Evolutionary conservation across 2,888 invertebrate species (phyloP).

Genomic region (Xanthia togata): DNA sequence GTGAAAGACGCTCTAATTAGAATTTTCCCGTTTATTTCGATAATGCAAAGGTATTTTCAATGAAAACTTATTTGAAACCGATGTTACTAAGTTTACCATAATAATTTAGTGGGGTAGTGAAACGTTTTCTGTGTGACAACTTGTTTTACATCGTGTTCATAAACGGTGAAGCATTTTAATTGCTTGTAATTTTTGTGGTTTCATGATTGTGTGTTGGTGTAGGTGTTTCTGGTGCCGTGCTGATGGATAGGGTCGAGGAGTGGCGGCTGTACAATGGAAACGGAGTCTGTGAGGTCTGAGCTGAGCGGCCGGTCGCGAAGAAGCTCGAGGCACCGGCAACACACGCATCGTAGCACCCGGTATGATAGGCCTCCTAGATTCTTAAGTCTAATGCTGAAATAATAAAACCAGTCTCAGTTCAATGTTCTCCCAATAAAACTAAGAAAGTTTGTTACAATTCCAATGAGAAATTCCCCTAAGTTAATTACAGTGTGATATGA

Average conservation of each 20-base stretch:
- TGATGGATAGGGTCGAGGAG: conserved; percentile 80
- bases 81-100: conserved; percentile 36
- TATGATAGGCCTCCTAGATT: conserved; percentile 71
- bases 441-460: neutral
- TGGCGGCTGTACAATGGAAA: conserved; percentile 93
- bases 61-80: conserved; percentile 51
- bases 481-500: conserved; percentile 44
- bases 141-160: conserved; percentile 72
- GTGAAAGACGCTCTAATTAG: conserved; percentile 81
- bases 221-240: conserved; percentile 76
- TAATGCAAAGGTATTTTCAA: conserved; percentile 80
- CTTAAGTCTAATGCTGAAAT: conserved; percentile 15
- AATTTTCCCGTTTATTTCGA: conserved; percentile 77
- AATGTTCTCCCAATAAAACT: conserved; percentile 1
- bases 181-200: conserved; percentile 81
- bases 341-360: conserved; percentile 93
- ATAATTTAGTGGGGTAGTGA: conserved; percentile 37
- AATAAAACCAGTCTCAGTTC: neutral
- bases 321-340: conserved; percentile 91
- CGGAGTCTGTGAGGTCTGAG: conserved; percentile 98
- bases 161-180: conserved; percentile 86
- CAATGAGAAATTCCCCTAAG: conserved; percentile 46
- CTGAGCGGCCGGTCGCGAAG: conserved; percentile 95
- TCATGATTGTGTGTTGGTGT: conserved; percentile 76
- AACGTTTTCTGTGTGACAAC: conserved; percentile 66